These are phyloP conservation scores for Rhynchopsitta pachyrhyncha DNA, from an alignment of 2,113 vertebrate species.

Conservation along the genomic window DNA sequence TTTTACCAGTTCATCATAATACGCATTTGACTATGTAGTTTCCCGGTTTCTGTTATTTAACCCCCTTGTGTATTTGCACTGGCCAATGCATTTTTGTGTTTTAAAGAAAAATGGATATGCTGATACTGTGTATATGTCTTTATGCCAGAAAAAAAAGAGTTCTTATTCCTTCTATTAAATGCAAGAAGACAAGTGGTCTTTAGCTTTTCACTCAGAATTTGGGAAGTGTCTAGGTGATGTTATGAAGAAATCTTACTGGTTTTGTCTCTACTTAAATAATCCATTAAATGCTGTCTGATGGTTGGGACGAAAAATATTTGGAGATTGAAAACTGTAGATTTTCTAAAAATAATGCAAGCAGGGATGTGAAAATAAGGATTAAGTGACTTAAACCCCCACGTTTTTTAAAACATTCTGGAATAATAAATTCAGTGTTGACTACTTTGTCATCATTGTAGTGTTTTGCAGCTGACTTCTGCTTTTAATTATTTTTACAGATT, in stretches of 20 bases:
- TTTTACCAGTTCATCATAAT: conserved; percentile 42
- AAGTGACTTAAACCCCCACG: background rate
- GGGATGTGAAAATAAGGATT: background rate
- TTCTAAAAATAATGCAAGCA: background rate
- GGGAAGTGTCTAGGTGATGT: background rate
- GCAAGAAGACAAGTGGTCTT: background rate
- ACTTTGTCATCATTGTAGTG: background rate
- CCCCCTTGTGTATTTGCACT: background rate
- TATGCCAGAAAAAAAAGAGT: background rate
- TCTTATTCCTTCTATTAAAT: background rate
- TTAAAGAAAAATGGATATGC: background rate
- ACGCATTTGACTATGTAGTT: conserved; percentile 39
- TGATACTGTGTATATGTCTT: background rate
- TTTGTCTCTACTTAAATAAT: background rate
- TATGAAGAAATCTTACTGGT: background rate
- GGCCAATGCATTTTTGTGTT: background rate
- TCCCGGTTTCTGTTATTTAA: background rate
- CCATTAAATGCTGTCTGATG: background rate
- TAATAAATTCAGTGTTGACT: background rate
- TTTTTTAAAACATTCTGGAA: background rate
- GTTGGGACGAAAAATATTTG: background rate
- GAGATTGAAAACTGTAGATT: background rate
- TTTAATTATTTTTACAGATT: background rate
- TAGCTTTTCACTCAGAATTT: background rate
- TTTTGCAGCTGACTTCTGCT: background rate